These are phyloP conservation scores for Myiotriccus ornatus DNA, from an alignment of 2,797 vertebrate species.

Conservation along the genomic window DNA sequence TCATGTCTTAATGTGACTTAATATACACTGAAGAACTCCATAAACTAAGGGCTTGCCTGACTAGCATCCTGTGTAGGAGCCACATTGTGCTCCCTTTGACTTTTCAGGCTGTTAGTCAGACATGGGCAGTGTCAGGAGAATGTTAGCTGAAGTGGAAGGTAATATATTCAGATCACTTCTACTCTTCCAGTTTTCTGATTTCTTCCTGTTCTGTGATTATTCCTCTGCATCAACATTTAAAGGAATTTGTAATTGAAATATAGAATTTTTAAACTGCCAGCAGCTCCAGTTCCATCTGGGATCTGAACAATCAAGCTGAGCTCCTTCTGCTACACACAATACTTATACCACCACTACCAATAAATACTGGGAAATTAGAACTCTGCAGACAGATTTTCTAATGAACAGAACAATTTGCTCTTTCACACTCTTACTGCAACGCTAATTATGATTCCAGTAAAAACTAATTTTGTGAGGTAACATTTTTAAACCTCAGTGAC, in stretches of 20 bases:
- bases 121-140: neutral
- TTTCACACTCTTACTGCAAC: slow-evolving; percentile 6
- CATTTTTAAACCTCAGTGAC: neutral
- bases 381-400: slow-evolving; percentile 29
- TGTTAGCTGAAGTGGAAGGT: neutral
- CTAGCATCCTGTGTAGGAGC: neutral
- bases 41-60: neutral
- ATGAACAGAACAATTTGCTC: slow-evolving; percentile 49
- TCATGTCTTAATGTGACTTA: neutral
- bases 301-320: slow-evolving; percentile 57
- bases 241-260: slow-evolving; percentile 64
- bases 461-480: neutral
- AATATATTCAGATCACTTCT: neutral
- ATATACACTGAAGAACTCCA: neutral
- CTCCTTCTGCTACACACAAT: slow-evolving; percentile 45
- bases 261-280: slow-evolving; percentile 25
- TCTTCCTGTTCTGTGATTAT: slow-evolving; percentile 17
- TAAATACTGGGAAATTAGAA: slow-evolving; percentile 48
- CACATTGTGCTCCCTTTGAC: neutral
- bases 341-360: neutral
- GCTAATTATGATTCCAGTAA: neutral
- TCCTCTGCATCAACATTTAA: slow-evolving; percentile 35
- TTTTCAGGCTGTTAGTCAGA: slow-evolving; percentile 23
- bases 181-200: slow-evolving; percentile 19
- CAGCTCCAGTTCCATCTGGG: slow-evolving; percentile 51